Evolutionary conservation across 1,140 invertebrate genomes (phyloP).

Genomic region (Drosophila cardini): DNA sequence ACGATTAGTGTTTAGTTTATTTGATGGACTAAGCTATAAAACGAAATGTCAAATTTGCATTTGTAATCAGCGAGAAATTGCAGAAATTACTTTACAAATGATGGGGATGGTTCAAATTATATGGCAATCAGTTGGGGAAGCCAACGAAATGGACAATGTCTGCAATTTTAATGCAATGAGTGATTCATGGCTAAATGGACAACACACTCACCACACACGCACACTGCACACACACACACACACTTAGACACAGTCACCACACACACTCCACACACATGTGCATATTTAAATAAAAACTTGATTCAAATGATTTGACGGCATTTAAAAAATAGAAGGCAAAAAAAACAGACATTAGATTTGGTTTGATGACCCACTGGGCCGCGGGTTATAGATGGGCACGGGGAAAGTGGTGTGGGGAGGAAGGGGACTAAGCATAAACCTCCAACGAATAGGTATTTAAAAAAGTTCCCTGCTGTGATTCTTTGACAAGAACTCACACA

Average conservation of each 20-base stretch:
- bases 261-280: slow-evolving; percentile 15
- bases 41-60: slow-evolving; percentile 73
- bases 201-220: too few relatives aligned
- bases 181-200: slow-evolving; percentile 24
- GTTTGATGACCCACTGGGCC: slow-evolving; percentile 33
- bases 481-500: slow-evolving; percentile 25
- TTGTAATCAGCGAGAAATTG: slow-evolving; percentile 44
- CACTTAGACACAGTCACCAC: slow-evolving; percentile 51
- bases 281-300: slow-evolving; percentile 26
- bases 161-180: slow-evolving; percentile 58
- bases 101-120: slow-evolving; percentile 69
- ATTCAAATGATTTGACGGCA: slow-evolving; percentile 27
- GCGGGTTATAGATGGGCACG: neutral
- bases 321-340: slow-evolving; percentile 30
- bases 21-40: slow-evolving; percentile 34
- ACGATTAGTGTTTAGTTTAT: too few relatives aligned
- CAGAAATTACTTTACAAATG: slow-evolving; percentile 39
- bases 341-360: neutral
- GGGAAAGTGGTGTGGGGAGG: too few relatives aligned
- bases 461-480: slow-evolving; percentile 50
- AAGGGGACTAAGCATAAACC: slow-evolving; percentile 5
- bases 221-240: slow-evolving; percentile 34
- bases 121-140: slow-evolving; percentile 65
- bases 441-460: slow-evolving; percentile 12
- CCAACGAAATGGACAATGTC: slow-evolving; percentile 31